Conservation (phyloP, 2,113 vertebrate species). For the Aix galericulata region DNA sequence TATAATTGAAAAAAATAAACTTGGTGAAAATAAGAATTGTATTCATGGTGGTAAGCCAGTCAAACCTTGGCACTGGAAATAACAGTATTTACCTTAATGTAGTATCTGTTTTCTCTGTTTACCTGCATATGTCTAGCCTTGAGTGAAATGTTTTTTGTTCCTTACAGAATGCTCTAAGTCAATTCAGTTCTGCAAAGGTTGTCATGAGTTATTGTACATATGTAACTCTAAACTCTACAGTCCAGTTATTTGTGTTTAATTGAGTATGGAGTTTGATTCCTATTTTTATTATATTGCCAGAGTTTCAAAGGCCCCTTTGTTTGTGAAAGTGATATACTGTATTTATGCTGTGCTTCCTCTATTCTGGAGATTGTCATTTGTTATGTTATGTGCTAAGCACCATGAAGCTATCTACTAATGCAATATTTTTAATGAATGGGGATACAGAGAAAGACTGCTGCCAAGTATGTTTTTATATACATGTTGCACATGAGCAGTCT, state of each 20-base stretch:
- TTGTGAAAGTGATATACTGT: background rate
- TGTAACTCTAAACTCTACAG: background rate
- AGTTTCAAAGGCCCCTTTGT: background rate
- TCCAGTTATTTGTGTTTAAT: constrained; percentile 14
- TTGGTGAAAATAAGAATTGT: background rate
- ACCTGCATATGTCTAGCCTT: background rate
- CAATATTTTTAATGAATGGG: background rate
- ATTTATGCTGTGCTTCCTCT: background rate
- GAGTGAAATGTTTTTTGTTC: background rate
- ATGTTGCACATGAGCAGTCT: background rate
- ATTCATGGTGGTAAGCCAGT: background rate
- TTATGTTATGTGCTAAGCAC: background rate
- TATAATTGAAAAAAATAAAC: background rate
- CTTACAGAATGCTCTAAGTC: constrained; percentile 1
- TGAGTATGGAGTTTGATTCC: background rate
- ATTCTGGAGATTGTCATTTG: background rate
- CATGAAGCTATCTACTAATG: background rate
- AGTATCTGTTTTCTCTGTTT: background rate
- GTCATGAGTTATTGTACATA: background rate
- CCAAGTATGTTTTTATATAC: background rate
- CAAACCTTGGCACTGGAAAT: background rate
- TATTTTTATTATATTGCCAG: background rate
- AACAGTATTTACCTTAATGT: background rate
- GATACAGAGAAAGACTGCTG: background rate
- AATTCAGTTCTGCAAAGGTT: constrained; percentile 16